These are phyloP conservation scores for Sphaerophoria rueppellii DNA, from an alignment of 2,888 invertebrate genomes.

Conservation along the genomic window DNA sequence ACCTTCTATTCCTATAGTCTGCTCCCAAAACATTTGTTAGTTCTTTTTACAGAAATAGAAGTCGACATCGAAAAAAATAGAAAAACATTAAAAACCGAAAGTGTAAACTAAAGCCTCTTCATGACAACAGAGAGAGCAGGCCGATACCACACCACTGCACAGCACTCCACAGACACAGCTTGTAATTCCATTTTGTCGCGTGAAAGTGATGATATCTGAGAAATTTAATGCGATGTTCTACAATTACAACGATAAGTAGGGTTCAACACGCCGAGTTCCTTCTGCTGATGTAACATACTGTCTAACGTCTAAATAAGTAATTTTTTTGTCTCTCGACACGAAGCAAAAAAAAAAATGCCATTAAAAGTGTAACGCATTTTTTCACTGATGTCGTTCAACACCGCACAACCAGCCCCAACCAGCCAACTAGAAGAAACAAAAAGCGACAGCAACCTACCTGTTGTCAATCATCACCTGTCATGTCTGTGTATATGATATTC, in stretches of 20 bases:
- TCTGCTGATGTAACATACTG: background rate
- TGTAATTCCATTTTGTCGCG: conserved; percentile 45
- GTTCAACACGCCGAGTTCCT: background rate
- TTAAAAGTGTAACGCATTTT: conserved; percentile 50
- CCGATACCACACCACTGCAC: background rate
- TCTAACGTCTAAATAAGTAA: conserved; percentile 26
- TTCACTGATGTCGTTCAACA: conserved; percentile 24
- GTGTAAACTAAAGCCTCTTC: conserved; percentile 57
- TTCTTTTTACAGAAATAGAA: conserved; percentile 22
- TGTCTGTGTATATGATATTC: conserved; percentile 51
- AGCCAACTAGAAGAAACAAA: conserved; percentile 8
- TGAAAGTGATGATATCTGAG: conserved; percentile 66
- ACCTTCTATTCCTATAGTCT: background rate
- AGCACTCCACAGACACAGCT: background rate
- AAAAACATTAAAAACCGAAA: conserved; percentile 43
- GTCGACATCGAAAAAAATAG: background rate
- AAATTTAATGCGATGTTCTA: conserved; percentile 62
- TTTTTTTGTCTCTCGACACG: background rate
- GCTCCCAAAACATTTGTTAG: conserved; percentile 19
- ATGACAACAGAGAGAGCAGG: background rate
- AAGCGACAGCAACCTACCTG: conserved; percentile 45
- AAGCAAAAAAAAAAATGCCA: background rate
- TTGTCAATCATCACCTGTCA: conserved; percentile 72
- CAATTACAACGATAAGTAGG: conserved; percentile 51
- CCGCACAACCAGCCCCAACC: conserved; percentile 9